Percentiles rank a stretch among this genome's conserved stretches.
These are phyloP conservation scores for Boloria euphrosyne DNA, from an alignment of 2,888 invertebrate species.

Conservation along the genomic window DNA sequence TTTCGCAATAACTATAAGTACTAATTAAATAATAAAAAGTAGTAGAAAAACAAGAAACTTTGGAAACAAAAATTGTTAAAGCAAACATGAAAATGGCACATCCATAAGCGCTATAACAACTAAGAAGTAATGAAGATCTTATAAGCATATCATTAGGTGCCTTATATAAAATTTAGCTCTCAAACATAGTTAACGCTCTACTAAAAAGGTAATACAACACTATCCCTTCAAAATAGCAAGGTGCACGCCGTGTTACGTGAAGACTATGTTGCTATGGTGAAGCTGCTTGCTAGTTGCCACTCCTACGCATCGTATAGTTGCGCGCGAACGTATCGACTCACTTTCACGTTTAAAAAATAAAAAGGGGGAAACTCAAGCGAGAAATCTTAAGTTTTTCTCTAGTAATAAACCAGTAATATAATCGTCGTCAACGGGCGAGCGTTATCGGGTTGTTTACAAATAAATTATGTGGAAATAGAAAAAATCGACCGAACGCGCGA, in stretches of 20 bases:
- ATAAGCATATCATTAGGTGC: too few relatives aligned
- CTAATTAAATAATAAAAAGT: too few relatives aligned
- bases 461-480: conserved; percentile 60
- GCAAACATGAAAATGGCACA: too few relatives aligned
- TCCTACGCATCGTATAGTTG: conserved; percentile 59
- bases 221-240: conserved; percentile 22
- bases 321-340: conserved; percentile 67
- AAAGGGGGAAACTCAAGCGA: conserved; percentile 61
- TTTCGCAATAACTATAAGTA: too few relatives aligned
- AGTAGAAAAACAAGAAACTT: too few relatives aligned
- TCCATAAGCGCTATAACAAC: too few relatives aligned
- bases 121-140: too few relatives aligned
- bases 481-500: conserved; percentile 43
- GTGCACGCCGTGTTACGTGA: conserved; percentile 17
- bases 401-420: conserved; percentile 50
- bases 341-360: conserved; percentile 67
- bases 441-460: conserved; percentile 60
- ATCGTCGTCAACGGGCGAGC: conserved; percentile 48
- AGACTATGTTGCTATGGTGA: conserved; percentile 29
- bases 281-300: conserved; percentile 48
- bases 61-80: too few relatives aligned
- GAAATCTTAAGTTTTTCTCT: conserved; percentile 56
- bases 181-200: background rate
- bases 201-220: background rate
- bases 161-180: too few relatives aligned